phyloP scores from a whole-genome alignment of 2,797 vertebrate species.

The Limnodromus scolopaceus region DNA sequence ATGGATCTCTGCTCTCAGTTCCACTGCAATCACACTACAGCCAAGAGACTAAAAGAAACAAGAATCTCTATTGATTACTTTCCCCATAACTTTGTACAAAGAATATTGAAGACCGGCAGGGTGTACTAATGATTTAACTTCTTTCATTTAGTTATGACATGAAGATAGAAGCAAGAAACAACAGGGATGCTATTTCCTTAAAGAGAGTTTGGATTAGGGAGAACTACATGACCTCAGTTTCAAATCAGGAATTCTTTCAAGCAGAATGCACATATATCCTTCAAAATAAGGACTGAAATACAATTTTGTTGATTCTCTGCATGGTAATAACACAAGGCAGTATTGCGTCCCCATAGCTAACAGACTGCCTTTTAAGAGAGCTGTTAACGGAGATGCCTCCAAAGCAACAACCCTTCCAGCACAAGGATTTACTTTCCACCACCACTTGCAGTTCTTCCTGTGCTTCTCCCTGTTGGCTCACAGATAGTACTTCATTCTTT shows the following conservation, averaged over 20 bases:
- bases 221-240: background rate
- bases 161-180: background rate
- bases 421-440: background rate
- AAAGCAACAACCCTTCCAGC: background rate
- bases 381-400: background rate
- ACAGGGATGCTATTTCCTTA: background rate
- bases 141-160: constrained; percentile 14
- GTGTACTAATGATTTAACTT: constrained; percentile 23
- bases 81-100: constrained; percentile 64
- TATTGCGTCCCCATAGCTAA: background rate
- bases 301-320: background rate
- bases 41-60: constrained; percentile 66
- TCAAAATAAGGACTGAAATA: background rate
- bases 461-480: background rate
- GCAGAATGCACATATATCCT: background rate
- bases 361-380: background rate
- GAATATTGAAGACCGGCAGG: constrained; percentile 45
- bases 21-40: constrained; percentile 66
- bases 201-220: constrained; percentile 6
- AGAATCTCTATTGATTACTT: constrained; percentile 75
- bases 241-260: constrained; percentile 14
- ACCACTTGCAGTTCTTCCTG: background rate
- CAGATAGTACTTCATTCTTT: background rate
- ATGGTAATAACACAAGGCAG: background rate
- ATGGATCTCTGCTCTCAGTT: constrained; percentile 64